Conservation (phyloP, 2,797 vertebrate genomes). For the Enteromius treurensis region DNA sequence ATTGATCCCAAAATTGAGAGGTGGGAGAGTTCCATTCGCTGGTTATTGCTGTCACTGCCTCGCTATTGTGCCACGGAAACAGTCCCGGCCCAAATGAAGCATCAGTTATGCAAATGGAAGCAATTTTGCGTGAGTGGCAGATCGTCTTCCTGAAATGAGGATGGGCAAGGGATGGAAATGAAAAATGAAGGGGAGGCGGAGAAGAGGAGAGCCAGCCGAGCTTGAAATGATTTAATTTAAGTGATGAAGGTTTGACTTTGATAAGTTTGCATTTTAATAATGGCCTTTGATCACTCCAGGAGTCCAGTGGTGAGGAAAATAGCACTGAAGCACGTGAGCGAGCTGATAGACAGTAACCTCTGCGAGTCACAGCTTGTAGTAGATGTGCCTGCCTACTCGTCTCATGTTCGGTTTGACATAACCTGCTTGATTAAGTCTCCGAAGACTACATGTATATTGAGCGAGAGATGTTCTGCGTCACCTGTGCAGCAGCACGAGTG, state of each 20-base stretch:
- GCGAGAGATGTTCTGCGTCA: not conserved
- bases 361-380: slow-evolving; percentile 2
- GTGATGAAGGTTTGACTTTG: slow-evolving; percentile 79
- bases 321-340: slow-evolving; percentile 4
- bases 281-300: slow-evolving; percentile 63
- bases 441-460: not conserved
- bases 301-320: slow-evolving; percentile 56
- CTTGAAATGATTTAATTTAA: slow-evolving; percentile 85
- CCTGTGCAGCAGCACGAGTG: not conserved
- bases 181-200: slow-evolving; percentile 68
- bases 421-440: slow-evolving; percentile 5
- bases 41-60: slow-evolving; percentile 47
- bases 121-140: slow-evolving; percentile 70
- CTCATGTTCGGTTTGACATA: slow-evolving; percentile 26
- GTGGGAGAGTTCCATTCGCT: slow-evolving; percentile 32
- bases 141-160: slow-evolving; percentile 67
- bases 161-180: slow-evolving; percentile 70
- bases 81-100: slow-evolving; percentile 57
- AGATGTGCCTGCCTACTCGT: slow-evolving; percentile 5
- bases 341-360: slow-evolving; percentile 45
- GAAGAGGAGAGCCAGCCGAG: slow-evolving; percentile 70
- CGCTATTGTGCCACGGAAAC: slow-evolving; percentile 57
- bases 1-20: slow-evolving; percentile 49
- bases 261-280: slow-evolving; percentile 79
- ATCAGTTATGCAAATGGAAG: slow-evolving; percentile 74